These are phyloP conservation scores for Leptosomus discolor DNA, from an alignment of 2,113 vertebrate genomes.

Conservation along the genomic window DNA sequence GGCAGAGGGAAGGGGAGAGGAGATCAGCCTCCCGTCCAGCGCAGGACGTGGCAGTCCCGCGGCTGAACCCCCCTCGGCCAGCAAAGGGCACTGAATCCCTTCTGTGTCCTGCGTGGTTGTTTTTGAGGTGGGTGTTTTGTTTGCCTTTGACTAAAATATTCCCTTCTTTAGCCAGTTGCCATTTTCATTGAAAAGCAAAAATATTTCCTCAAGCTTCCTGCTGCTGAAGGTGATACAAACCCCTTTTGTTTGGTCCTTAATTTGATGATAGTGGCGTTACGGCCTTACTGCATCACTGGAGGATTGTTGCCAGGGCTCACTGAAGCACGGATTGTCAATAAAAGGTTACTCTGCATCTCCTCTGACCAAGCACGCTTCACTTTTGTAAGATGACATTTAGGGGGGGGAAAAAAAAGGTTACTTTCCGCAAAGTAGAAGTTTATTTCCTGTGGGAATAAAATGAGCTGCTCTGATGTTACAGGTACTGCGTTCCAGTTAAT, in stretches of 20 bases:
- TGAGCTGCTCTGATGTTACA: background rate
- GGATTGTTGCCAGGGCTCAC: background rate
- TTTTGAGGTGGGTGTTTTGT: background rate
- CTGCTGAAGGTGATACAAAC: background rate
- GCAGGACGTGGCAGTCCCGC: too few species aligned
- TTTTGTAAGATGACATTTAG: background rate
- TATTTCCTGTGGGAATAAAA: background rate
- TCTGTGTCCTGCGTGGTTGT: accelerated
- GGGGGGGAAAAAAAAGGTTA: accelerated
- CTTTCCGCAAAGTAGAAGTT: background rate
- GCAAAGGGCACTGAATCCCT: background rate
- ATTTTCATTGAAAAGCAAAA: background rate
- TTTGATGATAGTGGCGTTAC: accelerated
- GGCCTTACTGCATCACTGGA: background rate
- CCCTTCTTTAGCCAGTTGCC: background rate
- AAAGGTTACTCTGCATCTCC: accelerated
- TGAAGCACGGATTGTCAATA: accelerated
- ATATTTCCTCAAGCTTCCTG: background rate
- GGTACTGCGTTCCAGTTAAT: background rate
- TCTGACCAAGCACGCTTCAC: background rate
- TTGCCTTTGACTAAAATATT: background rate
- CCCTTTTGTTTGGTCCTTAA: background rate
- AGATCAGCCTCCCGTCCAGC: too few species aligned
- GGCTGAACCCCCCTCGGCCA: too few species aligned
- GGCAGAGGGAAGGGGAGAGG: background rate